Percentiles rank a stretch among this genome's conserved stretches.
phyloP scores from a whole-genome alignment of 2,113 vertebrate species.

The Paramormyrops kingsleyae region DNA sequence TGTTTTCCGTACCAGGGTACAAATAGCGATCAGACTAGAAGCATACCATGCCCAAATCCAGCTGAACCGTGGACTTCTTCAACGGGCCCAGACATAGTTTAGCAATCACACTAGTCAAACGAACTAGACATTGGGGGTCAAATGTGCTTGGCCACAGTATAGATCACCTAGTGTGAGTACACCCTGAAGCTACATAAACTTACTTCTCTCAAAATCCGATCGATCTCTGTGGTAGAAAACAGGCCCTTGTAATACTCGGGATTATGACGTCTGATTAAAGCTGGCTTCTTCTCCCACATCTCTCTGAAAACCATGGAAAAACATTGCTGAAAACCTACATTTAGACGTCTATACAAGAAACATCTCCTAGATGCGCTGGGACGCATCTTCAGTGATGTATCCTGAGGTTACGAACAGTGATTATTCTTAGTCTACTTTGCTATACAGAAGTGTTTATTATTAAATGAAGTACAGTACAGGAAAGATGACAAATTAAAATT shows the following conservation, averaged over 20 bases:
- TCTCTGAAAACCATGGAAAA: constrained; percentile 44
- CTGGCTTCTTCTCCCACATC: constrained; percentile 83
- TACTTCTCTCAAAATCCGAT: constrained; percentile 70
- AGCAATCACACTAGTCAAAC: background rate
- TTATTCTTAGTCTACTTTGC: background rate
- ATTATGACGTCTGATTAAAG: constrained; percentile 72
- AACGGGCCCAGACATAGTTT: background rate
- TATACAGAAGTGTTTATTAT: background rate
- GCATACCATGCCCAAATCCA: background rate
- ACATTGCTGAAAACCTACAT: background rate
- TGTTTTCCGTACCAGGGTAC: background rate
- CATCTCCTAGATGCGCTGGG: too few species aligned
- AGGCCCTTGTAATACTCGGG: constrained; percentile 77
- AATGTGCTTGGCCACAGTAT: background rate
- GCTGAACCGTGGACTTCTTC: background rate
- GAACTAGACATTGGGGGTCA: background rate
- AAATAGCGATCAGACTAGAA: background rate
- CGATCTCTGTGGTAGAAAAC: constrained; percentile 85
- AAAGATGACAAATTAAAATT: background rate
- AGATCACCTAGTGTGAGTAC: background rate
- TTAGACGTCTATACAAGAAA: background rate
- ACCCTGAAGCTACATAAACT: constrained; percentile 9
- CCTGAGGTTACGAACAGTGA: background rate
- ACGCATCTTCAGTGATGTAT: too few species aligned
- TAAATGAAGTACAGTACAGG: background rate